phyloP scores from a whole-genome alignment of 2,113 vertebrate genomes.

The Datnioides undecimradiatus region DNA sequence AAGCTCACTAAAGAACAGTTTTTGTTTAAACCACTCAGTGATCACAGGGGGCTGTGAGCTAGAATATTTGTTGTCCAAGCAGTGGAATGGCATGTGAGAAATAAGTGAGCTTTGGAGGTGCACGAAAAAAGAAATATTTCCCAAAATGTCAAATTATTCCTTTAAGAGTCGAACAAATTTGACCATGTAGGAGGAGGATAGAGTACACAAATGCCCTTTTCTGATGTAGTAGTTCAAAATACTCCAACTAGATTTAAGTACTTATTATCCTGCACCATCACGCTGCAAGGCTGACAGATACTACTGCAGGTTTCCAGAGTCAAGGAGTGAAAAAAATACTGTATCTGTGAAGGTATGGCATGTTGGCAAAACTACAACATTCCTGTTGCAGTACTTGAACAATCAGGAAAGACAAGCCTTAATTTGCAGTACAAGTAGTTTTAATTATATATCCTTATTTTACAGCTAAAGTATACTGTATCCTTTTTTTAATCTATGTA shows the following conservation, averaged over 20 bases:
- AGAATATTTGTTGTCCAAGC: too few relatives aligned
- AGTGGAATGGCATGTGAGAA: too few relatives aligned
- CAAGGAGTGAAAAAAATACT: background rate
- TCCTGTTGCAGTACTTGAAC: slow-evolving; percentile 62
- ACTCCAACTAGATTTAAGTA: background rate
- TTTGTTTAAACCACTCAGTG: too few relatives aligned
- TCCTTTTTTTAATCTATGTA: slow-evolving; percentile 65
- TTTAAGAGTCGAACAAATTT: background rate
- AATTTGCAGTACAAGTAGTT: slow-evolving; percentile 54
- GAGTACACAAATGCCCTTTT: background rate
- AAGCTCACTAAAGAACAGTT: background rate
- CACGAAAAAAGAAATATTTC: background rate
- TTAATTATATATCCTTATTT: slow-evolving; percentile 71
- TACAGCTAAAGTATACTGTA: slow-evolving; percentile 68
- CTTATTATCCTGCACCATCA: background rate
- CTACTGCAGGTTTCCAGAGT: slow-evolving; percentile 27
- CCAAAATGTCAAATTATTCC: background rate
- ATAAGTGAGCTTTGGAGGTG: background rate
- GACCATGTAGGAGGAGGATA: background rate
- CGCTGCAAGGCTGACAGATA: slow-evolving; percentile 18
- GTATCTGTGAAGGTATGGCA: slow-evolving; percentile 26
- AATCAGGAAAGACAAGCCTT: slow-evolving; percentile 63
- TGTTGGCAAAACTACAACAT: slow-evolving; percentile 25
- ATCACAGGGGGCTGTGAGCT: too few relatives aligned
- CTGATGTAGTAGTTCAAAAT: slow-evolving; percentile 2